Evolutionary conservation across 2,113 vertebrate genomes (phyloP).

Genomic region (Chloropsis cyanopogon): DNA sequence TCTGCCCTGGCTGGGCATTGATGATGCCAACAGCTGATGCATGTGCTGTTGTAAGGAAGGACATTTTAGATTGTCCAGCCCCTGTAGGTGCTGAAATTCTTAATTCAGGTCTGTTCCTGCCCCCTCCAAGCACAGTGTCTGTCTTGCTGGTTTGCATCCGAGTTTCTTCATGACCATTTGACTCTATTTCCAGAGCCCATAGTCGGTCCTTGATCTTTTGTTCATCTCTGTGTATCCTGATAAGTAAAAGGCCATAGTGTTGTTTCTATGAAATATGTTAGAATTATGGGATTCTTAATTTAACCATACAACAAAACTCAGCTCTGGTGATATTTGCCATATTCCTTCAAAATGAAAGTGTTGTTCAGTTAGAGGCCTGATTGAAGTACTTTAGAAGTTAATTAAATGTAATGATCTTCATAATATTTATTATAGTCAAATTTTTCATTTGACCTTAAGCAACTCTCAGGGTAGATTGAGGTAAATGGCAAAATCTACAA

Average conservation of each 20-base stretch:
- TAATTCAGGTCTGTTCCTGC: not conserved
- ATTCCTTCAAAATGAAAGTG: conserved; percentile 5
- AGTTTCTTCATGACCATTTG: not conserved
- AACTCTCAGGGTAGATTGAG: not conserved
- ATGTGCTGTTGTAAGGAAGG: not conserved
- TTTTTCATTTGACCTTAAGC: conserved; percentile 50
- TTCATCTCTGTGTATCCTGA: not conserved
- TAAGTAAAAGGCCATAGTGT: not conserved
- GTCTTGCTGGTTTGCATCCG: not conserved
- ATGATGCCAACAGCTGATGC: not conserved
- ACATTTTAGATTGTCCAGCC: not conserved
- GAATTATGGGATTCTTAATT: not conserved
- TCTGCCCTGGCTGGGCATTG: not conserved
- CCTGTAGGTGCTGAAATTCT: not conserved
- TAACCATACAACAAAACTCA: not conserved
- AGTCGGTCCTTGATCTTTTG: not conserved
- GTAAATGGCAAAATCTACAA: conserved; percentile 24
- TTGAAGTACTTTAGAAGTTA: conserved; percentile 49
- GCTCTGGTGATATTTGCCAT: not conserved
- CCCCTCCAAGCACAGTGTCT: not conserved
- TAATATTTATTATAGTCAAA: conserved; percentile 57
- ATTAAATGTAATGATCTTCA: conserved; percentile 60
- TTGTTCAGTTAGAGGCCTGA: conserved; percentile 27
- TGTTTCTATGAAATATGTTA: not conserved
- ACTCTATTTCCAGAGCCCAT: not conserved